These are phyloP conservation scores for Stenchaetothrips biformis DNA, from an alignment of 2,888 invertebrate genomes.

Conservation along the genomic window DNA sequence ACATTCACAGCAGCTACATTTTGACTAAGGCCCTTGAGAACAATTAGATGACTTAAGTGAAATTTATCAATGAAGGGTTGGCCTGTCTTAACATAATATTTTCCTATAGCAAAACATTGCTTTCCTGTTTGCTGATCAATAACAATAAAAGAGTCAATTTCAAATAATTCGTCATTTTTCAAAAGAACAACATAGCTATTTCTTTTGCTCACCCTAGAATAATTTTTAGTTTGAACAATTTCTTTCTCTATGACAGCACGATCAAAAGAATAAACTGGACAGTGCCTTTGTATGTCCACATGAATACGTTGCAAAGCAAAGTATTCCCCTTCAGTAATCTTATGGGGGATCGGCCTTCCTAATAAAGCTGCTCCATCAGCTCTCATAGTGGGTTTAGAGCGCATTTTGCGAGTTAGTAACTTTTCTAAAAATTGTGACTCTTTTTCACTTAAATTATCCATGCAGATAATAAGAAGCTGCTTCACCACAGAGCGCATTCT, in stretches of 20 bases:
- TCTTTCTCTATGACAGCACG: not conserved
- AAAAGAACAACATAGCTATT: not conserved
- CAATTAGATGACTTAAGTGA: too few species aligned
- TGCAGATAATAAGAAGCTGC: not conserved
- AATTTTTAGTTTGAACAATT: not conserved
- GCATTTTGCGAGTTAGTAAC: too few species aligned
- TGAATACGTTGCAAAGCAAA: not conserved
- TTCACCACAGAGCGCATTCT: not conserved
- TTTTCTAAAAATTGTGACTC: not conserved
- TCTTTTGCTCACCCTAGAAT: not conserved
- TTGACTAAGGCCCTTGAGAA: too few species aligned
- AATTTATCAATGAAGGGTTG: too few species aligned
- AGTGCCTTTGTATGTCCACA: not conserved
- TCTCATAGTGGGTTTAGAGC: not conserved
- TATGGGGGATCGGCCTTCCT: not conserved
- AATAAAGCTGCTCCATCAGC: not conserved
- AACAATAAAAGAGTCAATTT: not conserved
- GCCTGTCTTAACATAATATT: not conserved
- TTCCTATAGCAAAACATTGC: not conserved
- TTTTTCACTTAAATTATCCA: not conserved
- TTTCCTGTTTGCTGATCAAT: not conserved
- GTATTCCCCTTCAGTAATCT: not conserved
- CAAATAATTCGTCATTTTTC: not conserved
- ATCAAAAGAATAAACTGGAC: not conserved
- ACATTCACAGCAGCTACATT: too few species aligned